Percentiles rank a stretch among this genome's conserved stretches.
phyloP scores from a whole-genome alignment of 2,113 vertebrate species.

The Acrocephalus arundinaceus region DNA sequence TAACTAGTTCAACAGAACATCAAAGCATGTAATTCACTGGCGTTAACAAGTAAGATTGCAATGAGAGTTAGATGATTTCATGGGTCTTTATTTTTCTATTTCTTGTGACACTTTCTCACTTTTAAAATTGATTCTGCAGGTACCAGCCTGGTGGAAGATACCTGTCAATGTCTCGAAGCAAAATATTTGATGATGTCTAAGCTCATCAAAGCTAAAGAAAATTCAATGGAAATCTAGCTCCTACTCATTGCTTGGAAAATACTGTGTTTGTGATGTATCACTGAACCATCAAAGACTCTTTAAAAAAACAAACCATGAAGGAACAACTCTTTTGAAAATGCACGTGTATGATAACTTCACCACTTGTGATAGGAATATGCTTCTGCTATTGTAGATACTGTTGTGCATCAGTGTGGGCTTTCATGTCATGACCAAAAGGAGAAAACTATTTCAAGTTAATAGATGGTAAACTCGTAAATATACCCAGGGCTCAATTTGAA shows the following conservation, averaged over 20 bases:
- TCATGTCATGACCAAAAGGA: constrained; percentile 14
- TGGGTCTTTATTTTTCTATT: background rate
- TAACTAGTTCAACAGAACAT: background rate
- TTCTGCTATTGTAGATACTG: constrained; percentile 27
- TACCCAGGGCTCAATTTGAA: background rate
- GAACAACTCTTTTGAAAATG: constrained; percentile 8
- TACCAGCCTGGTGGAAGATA: constrained; percentile 89
- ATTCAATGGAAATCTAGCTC: background rate
- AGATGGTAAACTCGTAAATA: background rate
- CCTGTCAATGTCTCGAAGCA: constrained; percentile 90
- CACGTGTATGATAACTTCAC: constrained; percentile 7
- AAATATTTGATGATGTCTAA: constrained; percentile 94
- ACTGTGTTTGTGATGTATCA: background rate
- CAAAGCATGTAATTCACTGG: background rate
- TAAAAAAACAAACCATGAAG: constrained; percentile 21
- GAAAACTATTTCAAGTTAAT: background rate
- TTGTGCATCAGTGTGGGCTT: constrained; percentile 3
- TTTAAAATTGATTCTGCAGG: constrained; percentile 72
- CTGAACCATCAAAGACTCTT: constrained; percentile 8
- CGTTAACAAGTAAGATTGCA: background rate
- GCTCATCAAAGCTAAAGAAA: constrained; percentile 10
- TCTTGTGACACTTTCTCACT: constrained; percentile 6
- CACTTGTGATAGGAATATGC: background rate
- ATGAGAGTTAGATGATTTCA: background rate
- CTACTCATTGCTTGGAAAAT: constrained; percentile 18